These are phyloP conservation scores for Drosophila kepulauana DNA, from an alignment of 1,140 invertebrate genomes.

Conservation along the genomic window DNA sequence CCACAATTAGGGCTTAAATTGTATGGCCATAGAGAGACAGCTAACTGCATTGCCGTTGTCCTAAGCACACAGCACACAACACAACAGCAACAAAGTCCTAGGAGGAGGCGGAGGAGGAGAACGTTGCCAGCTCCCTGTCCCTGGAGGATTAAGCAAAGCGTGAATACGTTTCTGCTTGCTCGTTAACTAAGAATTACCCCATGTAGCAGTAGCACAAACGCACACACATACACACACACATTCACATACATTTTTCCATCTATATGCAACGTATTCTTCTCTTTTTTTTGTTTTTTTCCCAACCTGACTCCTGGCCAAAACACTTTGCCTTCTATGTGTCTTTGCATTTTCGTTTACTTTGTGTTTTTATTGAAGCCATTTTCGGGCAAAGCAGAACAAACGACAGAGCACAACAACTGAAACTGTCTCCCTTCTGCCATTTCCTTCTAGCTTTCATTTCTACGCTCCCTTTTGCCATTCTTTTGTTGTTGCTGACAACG, in stretches of 20 bases:
- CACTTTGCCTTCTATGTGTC: constrained; percentile 30
- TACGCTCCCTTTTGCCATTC: constrained; percentile 10
- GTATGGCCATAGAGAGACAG: constrained; percentile 56
- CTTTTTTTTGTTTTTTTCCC: constrained; percentile 23
- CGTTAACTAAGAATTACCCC: constrained; percentile 79
- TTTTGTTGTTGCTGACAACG: constrained; percentile 37
- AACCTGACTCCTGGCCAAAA: constrained; percentile 13
- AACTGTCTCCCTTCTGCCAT: constrained; percentile 23
- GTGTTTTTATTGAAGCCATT: constrained; percentile 68
- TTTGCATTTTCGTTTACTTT: constrained; percentile 51
- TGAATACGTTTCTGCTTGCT: constrained; percentile 76
- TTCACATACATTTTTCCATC: constrained; percentile 14
- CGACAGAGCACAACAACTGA: constrained; percentile 19
- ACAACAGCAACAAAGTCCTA: constrained; percentile 25
- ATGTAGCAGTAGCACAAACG: constrained; percentile 30
- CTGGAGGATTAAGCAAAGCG: constrained; percentile 72
- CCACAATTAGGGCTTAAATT: constrained; percentile 78
- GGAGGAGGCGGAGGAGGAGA: background rate
- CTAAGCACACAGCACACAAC: constrained; percentile 63
- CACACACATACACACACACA: constrained; percentile 28
- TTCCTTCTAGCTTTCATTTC: background rate
- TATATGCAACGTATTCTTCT: constrained; percentile 25
- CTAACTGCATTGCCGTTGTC: constrained; percentile 51
- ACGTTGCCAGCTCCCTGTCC: constrained; percentile 20
- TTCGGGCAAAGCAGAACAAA: constrained; percentile 36